Conservation (phyloP, 2,888 invertebrate genomes). For the Ectemnius cavifrons region DNA sequence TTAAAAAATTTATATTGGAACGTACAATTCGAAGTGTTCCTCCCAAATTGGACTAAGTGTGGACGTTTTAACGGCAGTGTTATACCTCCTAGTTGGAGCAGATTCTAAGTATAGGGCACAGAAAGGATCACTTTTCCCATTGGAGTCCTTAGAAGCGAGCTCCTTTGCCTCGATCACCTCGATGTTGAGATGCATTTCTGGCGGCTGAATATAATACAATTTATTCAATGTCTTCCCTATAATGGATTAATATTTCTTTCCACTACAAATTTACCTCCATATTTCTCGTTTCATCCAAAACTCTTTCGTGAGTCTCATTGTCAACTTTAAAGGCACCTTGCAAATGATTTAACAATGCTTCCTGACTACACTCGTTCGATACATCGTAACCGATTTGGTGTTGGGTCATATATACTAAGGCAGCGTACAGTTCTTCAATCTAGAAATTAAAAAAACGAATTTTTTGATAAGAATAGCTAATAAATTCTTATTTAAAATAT, state of each 20-base stretch:
- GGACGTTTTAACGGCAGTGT: slow-evolving; percentile 93
- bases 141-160: slow-evolving; percentile 90
- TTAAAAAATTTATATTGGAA: neutral
- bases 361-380: slow-evolving; percentile 84
- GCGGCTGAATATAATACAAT: slow-evolving; percentile 79
- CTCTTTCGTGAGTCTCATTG: slow-evolving; percentile 86
- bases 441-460: slow-evolving; percentile 69
- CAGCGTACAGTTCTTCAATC: slow-evolving; percentile 92
- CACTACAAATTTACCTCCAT: slow-evolving; percentile 81
- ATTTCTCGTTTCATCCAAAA: slow-evolving; percentile 85
- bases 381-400: slow-evolving; percentile 91
- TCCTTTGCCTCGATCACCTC: slow-evolving; percentile 93
- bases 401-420: slow-evolving; percentile 89
- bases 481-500: no score
- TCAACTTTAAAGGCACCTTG: slow-evolving; percentile 90
- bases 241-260: no score
- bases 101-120: slow-evolving; percentile 94
- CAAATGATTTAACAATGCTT: slow-evolving; percentile 85
- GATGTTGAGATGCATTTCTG: slow-evolving; percentile 90
- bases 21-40: slow-evolving; percentile 95
- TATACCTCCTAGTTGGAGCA: slow-evolving; percentile 87
- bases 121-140: slow-evolving; percentile 98
- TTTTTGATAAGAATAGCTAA: neutral
- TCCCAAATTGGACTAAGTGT: slow-evolving; percentile 97
- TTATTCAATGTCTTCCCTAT: no score